Conservation (phyloP, 2,797 vertebrate genomes). For the Microcaecilia unicolor region DNA sequence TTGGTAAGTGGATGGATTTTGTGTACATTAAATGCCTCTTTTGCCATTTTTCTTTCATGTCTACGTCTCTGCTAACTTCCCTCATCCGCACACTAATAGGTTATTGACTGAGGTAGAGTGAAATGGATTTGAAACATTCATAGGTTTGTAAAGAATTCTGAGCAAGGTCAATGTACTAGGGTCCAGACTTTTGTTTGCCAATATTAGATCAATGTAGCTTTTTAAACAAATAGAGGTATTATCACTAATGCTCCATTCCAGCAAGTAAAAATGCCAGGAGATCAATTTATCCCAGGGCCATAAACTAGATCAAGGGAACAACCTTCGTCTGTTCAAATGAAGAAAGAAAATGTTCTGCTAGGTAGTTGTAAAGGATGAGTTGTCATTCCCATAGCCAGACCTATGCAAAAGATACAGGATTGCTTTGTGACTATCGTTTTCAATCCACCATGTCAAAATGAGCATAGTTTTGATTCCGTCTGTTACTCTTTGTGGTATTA, state of each 20-base stretch:
- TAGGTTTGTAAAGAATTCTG: constrained; percentile 42
- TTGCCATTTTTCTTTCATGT: constrained; percentile 3
- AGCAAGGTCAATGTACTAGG: constrained; percentile 34
- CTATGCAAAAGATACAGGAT: no score
- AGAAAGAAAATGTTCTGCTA: no score
- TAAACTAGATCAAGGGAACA: background rate
- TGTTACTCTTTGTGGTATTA: no score
- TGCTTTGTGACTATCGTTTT: no score
- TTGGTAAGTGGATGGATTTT: constrained; percentile 77
- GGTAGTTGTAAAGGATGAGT: no score
- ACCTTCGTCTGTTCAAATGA: background rate
- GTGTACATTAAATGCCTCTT: no score
- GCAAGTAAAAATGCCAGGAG: constrained; percentile 24
- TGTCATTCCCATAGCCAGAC: no score
- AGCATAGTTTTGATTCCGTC: no score
- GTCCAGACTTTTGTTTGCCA: background rate
- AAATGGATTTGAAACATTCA: constrained; percentile 53
- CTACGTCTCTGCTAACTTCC: constrained; percentile 54
- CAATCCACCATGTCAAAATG: no score
- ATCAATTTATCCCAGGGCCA: constrained; percentile 1
- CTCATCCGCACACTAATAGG: constrained; percentile 50
- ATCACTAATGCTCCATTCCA: constrained; percentile 51
- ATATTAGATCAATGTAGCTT: constrained; percentile 48
- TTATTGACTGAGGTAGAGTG: constrained; percentile 56
- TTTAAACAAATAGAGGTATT: constrained; percentile 52